Evolutionary conservation across 2,113 vertebrate species (phyloP).

Genomic region (Spheniscus mendiculus): DNA sequence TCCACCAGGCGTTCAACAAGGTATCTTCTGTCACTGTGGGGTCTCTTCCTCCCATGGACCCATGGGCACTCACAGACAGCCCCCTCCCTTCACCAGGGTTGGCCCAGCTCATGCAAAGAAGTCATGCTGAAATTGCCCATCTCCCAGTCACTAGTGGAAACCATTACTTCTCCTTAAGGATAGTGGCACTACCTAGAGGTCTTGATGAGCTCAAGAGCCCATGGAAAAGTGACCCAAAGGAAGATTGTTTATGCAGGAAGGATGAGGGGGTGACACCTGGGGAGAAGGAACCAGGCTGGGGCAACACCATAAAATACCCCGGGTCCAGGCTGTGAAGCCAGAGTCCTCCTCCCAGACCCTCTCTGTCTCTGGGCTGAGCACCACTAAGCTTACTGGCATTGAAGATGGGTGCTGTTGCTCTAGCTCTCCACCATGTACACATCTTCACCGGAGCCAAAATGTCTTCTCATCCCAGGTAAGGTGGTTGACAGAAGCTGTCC

Average conservation of each 20-base stretch:
- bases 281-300: background rate
- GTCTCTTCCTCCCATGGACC: background rate
- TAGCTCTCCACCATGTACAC: background rate
- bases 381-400: background rate
- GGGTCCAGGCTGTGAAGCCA: background rate
- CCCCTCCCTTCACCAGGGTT: background rate
- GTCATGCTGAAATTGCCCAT: background rate
- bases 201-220: background rate
- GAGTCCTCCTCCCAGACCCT: background rate
- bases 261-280: background rate
- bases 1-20: background rate
- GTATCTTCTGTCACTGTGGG: background rate
- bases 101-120: background rate
- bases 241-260: background rate
- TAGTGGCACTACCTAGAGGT: background rate
- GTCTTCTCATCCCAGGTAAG: background rate
- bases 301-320: background rate
- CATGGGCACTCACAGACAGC: background rate
- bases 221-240: background rate
- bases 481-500: background rate
- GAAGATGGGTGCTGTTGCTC: background rate
- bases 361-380: background rate
- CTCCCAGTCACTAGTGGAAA: background rate
- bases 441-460: background rate
- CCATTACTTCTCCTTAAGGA: background rate